These are phyloP conservation scores for Cassiopea andromeda DNA, from an alignment of 30 jellyfish, hydroid and myxozoan genomes.

Conservation along the genomic window DNA sequence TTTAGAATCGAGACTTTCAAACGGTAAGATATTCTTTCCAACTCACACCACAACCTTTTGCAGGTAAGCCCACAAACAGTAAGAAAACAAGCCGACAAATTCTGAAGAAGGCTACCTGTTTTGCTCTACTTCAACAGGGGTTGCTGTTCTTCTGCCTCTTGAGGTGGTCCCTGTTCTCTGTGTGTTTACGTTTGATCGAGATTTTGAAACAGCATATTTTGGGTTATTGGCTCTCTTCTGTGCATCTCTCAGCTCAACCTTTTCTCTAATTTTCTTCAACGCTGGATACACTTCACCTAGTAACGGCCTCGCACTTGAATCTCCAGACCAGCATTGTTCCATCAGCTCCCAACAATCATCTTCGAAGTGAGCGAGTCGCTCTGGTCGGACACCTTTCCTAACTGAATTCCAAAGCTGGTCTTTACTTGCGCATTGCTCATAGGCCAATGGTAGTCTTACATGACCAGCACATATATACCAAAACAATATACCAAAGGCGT, in stretches of 20 bases:
- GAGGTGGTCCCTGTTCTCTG: conserved; percentile 37
- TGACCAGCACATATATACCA: conserved; percentile 99
- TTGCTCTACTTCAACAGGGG: conserved; percentile 25
- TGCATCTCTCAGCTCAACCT: conserved; percentile 95
- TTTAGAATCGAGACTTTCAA: too few relatives aligned
- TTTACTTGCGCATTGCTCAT: conserved; percentile 98
- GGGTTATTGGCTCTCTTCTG: conserved; percentile 88
- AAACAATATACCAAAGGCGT: conserved; percentile 96
- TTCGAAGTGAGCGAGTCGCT: conserved; percentile 94
- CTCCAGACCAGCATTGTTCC: conserved; percentile 99
- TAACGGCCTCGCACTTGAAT: conserved; percentile 85
- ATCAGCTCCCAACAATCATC: conserved; percentile 98
- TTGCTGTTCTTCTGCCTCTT: conserved; percentile 29
- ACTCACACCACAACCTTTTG: too few relatives aligned
- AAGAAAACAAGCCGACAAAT: too few relatives aligned
- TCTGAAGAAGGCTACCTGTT: conserved; percentile 32
- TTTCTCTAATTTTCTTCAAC: conserved; percentile 82
- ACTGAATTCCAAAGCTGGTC: conserved; percentile 99
- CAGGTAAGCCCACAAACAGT: too few relatives aligned
- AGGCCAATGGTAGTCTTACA: conserved; percentile 95
- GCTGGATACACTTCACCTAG: conserved; percentile 94
- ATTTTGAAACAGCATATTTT: conserved; percentile 76
- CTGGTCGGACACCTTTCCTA: conserved; percentile 98
- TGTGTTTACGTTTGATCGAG: conserved; percentile 50
- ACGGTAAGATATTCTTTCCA: too few relatives aligned